Conservation (phyloP, 1,140 invertebrate species). For the Paraescarpia echinospica region DNA sequence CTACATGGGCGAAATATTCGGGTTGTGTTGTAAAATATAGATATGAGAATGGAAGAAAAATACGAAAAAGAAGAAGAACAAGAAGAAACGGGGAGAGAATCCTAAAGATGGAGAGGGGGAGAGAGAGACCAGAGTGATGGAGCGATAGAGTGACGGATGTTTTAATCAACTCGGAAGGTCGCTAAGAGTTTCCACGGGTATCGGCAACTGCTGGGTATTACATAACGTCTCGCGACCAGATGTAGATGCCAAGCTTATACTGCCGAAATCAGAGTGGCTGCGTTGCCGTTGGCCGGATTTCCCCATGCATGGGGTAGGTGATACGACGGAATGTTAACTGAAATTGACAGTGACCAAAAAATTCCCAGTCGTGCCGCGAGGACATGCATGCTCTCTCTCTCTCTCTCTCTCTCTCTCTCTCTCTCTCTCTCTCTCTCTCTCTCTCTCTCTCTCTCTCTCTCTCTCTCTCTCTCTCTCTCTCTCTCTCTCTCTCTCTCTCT, state of each 20-base stretch:
- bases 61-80: too few species aligned
- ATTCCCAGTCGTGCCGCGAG: neutral
- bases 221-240: neutral
- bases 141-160: neutral
- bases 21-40: too few species aligned
- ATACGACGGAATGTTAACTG: neutral
- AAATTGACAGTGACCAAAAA: neutral
- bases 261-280: neutral
- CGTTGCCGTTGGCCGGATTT: neutral
- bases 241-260: neutral
- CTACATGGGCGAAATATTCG: too few species aligned
- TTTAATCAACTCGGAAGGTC: neutral
- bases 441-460: neutral
- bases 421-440: neutral
- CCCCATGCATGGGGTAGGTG: neutral
- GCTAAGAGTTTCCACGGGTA: neutral
- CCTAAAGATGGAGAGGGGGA: neutral
- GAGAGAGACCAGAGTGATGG: neutral
- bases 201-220: neutral
- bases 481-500: too few species aligned
- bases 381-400: neutral
- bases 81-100: too few species aligned
- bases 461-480: neutral
- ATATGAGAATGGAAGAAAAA: too few species aligned
- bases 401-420: neutral